phyloP scores from a whole-genome alignment of 2,113 vertebrate genomes.

The Otolemur garnettii region DNA sequence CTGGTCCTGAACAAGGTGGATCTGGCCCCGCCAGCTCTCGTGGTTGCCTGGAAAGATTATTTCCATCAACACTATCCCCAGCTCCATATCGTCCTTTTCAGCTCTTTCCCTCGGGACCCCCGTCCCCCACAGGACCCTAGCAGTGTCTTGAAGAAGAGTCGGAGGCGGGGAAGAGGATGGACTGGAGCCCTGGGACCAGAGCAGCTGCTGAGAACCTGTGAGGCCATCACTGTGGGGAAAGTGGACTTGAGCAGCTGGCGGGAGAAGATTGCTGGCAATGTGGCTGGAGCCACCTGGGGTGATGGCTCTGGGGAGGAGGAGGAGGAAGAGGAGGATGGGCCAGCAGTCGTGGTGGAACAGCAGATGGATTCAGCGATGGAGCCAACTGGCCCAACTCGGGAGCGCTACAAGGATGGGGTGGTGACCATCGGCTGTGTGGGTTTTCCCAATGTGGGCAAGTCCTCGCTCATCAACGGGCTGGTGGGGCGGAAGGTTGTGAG shows the following conservation, averaged over 20 bases:
- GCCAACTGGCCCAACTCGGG: constrained; percentile 86
- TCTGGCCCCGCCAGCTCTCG: constrained; percentile 91
- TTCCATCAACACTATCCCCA: constrained; percentile 92
- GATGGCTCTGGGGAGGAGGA: constrained; percentile 87
- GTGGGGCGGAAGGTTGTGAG: constrained; percentile 95
- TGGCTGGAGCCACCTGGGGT: constrained; percentile 77
- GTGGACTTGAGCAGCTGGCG: constrained; percentile 95
- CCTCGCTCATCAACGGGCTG: constrained; percentile 94
- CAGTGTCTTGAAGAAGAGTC: constrained; percentile 91
- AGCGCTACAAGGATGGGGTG: constrained; percentile 94
- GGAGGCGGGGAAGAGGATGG: constrained; percentile 90
- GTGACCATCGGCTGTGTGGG: constrained; percentile 95
- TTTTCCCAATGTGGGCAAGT: constrained; percentile 96
- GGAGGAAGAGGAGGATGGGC: constrained; percentile 82
- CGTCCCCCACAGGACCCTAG: constrained; percentile 77
- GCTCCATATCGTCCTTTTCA: constrained; percentile 92
- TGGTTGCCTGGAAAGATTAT: constrained; percentile 95
- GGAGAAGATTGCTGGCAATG: constrained; percentile 93
- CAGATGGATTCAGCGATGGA: constrained; percentile 91
- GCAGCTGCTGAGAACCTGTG: constrained; percentile 93
- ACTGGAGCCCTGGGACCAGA: constrained; percentile 90
- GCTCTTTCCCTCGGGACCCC: constrained; percentile 92
- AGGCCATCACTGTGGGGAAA: constrained; percentile 92
- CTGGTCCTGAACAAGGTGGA: constrained; percentile 96
- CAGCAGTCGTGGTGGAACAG: constrained; percentile 90